These are phyloP conservation scores for Eristalinus aeneus DNA, from an alignment of 2,888 invertebrate species.

Conservation along the genomic window DNA sequence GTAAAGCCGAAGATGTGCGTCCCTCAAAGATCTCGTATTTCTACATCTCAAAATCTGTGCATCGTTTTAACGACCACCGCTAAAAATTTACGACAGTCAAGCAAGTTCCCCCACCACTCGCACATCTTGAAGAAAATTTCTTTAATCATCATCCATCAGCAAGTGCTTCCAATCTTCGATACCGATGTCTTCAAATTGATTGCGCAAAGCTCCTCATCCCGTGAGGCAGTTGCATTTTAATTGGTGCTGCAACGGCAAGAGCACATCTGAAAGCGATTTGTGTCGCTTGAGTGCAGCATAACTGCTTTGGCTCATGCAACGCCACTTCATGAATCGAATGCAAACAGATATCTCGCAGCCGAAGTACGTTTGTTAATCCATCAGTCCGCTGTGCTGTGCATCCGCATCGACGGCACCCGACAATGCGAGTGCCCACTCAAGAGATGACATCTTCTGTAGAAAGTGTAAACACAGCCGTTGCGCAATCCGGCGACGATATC, in stretches of 20 bases:
- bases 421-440: not conserved
- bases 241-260: not conserved
- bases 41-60: too few species aligned
- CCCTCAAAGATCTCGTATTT: too few species aligned
- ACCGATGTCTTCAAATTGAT: not conserved
- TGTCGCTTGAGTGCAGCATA: constrained; percentile 1
- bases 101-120: not conserved
- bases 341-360: not conserved
- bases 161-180: not conserved
- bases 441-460: constrained; percentile 20
- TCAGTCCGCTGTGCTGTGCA: not conserved
- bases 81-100: too few species aligned
- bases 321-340: not conserved
- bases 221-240: too few species aligned
- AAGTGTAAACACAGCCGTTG: constrained; percentile 41
- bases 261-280: not conserved
- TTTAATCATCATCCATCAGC: not conserved
- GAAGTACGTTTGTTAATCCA: not conserved
- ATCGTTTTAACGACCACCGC: too few species aligned
- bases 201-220: not conserved
- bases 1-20: too few species aligned
- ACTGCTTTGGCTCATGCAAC: constrained; percentile 10
- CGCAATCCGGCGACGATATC: not conserved
- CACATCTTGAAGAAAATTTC: not conserved
- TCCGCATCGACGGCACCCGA: not conserved